phyloP scores from a whole-genome alignment of 2,888 invertebrate genomes.

The Orchesellides sinensis region DNA sequence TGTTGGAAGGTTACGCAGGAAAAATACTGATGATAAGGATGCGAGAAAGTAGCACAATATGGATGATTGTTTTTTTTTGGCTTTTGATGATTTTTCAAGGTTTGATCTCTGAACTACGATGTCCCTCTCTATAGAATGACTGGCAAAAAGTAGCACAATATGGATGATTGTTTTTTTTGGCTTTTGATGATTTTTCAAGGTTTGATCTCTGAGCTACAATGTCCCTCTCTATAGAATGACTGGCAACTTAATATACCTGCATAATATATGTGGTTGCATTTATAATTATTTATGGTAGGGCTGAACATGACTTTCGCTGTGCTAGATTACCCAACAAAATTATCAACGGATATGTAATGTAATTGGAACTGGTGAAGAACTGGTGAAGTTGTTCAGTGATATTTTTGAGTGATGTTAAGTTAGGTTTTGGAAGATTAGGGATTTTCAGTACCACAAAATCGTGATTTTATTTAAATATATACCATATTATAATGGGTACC shows the following conservation, averaged over 20 bases:
- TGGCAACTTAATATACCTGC: background rate
- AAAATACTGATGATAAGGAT: background rate
- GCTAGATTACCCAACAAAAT: constrained; percentile 48
- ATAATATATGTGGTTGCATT: background rate
- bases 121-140: constrained; percentile 12
- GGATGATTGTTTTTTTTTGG: constrained; percentile 33
- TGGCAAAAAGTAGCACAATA: constrained; percentile 15
- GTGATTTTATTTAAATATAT: constrained; percentile 7
- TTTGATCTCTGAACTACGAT: constrained; percentile 51
- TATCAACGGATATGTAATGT: background rate
- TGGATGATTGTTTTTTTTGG: constrained; percentile 31
- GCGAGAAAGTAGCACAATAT: constrained; percentile 2
- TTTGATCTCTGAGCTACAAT: constrained; percentile 20
- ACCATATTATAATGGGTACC: constrained; percentile 24
- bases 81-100: constrained; percentile 18
- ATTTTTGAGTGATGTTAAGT: constrained; percentile 35
- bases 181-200: constrained; percentile 18
- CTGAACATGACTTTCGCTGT: background rate
- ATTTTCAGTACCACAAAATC: constrained; percentile 2
- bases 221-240: constrained; percentile 14
- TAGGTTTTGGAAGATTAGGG: background rate
- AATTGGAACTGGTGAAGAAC: constrained; percentile 10
- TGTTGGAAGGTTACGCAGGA: background rate
- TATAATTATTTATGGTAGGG: background rate
- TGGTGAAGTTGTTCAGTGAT: constrained; percentile 26